Conservation (phyloP, 2,113 vertebrate species). For the Sphyrna mokarran region DNA sequence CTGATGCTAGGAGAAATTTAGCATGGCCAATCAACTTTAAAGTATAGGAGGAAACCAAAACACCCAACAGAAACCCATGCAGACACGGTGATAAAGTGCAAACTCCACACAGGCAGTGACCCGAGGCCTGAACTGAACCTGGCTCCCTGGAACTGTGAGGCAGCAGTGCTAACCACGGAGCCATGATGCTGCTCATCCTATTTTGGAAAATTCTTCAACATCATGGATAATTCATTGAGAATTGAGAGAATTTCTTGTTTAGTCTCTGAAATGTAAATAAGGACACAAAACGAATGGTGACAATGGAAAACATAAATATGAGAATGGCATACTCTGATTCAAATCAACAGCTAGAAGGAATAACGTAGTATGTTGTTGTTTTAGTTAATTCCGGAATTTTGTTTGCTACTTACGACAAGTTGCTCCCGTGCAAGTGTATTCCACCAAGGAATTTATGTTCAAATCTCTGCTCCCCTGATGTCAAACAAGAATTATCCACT, state of each 20-base stretch:
- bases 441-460: neutral
- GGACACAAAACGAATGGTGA: neutral
- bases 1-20: too few species aligned
- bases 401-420: neutral
- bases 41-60: too few species aligned
- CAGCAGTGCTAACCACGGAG: too few species aligned
- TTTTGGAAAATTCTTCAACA: neutral
- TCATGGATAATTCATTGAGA: neutral
- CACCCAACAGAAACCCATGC: too few species aligned
- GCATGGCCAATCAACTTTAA: too few species aligned
- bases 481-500: neutral
- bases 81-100: too few species aligned
- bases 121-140: too few species aligned
- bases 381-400: neutral
- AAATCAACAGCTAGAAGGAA: neutral
- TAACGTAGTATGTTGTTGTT: neutral
- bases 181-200: neutral
- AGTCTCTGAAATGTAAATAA: neutral
- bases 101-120: too few species aligned
- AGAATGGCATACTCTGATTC: neutral
- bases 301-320: neutral
- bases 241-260: neutral
- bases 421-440: neutral
- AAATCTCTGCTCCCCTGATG: neutral
- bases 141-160: too few species aligned